phyloP scores from a whole-genome alignment of 1,140 invertebrate species.

The Tetramorium alpestre region DNA sequence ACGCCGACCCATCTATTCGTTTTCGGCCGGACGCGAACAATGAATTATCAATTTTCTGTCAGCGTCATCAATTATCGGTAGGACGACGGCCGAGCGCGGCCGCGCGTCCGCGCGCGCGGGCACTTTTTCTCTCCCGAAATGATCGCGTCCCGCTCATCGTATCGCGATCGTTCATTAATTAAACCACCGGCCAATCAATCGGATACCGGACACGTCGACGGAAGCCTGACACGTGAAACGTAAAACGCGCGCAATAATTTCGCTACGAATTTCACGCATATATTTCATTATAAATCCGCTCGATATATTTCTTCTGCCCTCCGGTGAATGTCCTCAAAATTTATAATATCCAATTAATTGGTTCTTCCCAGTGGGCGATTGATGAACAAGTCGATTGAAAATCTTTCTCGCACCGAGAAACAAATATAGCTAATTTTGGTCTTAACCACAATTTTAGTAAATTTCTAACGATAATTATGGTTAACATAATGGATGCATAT shows the following conservation, averaged over 20 bases:
- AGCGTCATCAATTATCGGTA: slow-evolving; percentile 61
- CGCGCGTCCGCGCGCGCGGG: neutral
- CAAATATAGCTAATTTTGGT: too few relatives aligned
- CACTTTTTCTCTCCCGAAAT: slow-evolving; percentile 38
- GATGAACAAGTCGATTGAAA: neutral
- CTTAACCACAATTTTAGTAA: too few relatives aligned
- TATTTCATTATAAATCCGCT: slow-evolving; percentile 24
- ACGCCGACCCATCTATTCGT: slow-evolving; percentile 35
- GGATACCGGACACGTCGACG: slow-evolving; percentile 31
- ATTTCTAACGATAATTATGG: too few relatives aligned
- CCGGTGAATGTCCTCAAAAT: neutral
- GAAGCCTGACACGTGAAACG: slow-evolving; percentile 48
- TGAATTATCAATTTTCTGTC: slow-evolving; percentile 63
- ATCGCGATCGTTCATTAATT: slow-evolving; percentile 59
- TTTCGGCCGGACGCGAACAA: slow-evolving; percentile 46
- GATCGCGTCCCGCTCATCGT: slow-evolving; percentile 47
- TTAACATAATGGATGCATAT: too few relatives aligned
- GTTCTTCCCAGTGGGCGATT: neutral
- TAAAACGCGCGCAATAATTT: slow-evolving; percentile 45
- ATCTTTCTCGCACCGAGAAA: neutral
- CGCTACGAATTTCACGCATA: slow-evolving; percentile 33
- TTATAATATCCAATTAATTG: neutral
- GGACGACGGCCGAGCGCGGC: slow-evolving; percentile 12
- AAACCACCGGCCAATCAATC: slow-evolving; percentile 57
- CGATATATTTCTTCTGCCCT: neutral